Evolutionary conservation across 2,113 vertebrate genomes (phyloP).

Genomic region (Pyrgilauda ruficollis): DNA sequence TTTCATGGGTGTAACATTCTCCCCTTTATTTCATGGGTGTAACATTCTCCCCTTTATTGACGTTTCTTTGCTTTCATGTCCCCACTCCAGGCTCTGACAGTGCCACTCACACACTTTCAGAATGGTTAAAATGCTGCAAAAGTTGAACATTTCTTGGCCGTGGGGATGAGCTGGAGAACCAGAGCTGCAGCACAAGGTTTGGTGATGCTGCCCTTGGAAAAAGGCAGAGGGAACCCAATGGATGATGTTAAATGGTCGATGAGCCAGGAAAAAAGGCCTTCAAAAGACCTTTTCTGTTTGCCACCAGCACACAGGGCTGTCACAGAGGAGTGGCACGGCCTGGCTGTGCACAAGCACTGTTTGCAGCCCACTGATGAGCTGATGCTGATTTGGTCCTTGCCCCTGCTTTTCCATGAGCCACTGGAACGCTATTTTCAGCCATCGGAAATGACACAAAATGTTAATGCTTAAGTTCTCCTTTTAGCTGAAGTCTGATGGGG

Average conservation of each 20-base stretch:
- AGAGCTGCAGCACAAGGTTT: background rate
- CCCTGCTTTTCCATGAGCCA: background rate
- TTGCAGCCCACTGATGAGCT: background rate
- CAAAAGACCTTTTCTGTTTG: background rate
- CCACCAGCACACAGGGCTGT: background rate
- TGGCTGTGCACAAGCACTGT: background rate
- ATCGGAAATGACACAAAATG: constrained; percentile 16
- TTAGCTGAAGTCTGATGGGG: background rate
- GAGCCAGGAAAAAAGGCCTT: background rate
- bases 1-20: background rate
- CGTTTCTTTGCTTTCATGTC: background rate
- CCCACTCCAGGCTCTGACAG: background rate
- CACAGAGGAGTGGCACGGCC: background rate
- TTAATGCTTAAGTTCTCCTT: constrained; percentile 5
- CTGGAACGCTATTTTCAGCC: constrained; percentile 6
- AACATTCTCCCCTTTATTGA: background rate
- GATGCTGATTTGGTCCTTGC: background rate
- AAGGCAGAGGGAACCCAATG: background rate
- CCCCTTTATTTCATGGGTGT: too few relatives aligned
- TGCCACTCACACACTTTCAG: background rate
- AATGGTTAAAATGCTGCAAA: background rate
- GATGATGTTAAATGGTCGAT: background rate
- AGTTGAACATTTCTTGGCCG: background rate
- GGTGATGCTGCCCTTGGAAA: background rate
- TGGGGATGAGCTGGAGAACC: background rate